These are phyloP conservation scores for Stenolophus ochropezus DNA, from an alignment of 2,888 invertebrate genomes.

Conservation along the genomic window DNA sequence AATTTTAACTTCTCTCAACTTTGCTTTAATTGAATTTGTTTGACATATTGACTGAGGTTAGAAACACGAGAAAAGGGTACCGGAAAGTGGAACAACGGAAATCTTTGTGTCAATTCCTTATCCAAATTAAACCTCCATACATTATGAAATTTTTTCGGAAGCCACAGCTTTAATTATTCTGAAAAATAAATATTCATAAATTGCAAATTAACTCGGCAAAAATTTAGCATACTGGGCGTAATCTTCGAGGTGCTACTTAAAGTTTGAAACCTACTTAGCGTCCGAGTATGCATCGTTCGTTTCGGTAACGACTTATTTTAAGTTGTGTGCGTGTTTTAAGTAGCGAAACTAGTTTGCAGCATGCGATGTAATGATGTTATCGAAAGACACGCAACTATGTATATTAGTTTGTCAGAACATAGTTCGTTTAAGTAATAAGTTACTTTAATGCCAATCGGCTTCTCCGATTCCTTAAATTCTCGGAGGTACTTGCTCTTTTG, in stretches of 20 bases:
- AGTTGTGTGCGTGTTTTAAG: slow-evolving; percentile 25
- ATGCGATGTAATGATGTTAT: slow-evolving; percentile 21
- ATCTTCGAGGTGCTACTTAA: background rate
- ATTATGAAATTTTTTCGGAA: too few species aligned
- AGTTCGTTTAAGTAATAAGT: slow-evolving; percentile 29
- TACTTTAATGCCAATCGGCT: slow-evolving; percentile 13
- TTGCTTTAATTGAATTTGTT: slow-evolving; percentile 44
- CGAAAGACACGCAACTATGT: slow-evolving; percentile 25
- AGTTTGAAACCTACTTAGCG: background rate
- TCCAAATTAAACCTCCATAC: too few species aligned
- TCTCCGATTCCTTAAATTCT: background rate
- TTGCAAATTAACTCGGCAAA: background rate
- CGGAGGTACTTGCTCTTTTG: background rate
- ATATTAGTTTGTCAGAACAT: slow-evolving; percentile 27
- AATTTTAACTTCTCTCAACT: slow-evolving; percentile 29
- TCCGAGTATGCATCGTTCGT: slow-evolving; percentile 1
- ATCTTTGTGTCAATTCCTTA: background rate
- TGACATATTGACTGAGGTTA: slow-evolving; percentile 38
- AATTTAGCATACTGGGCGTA: background rate
- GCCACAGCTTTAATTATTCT: background rate
- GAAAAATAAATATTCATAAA: background rate
- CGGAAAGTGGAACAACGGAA: background rate
- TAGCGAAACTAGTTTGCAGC: slow-evolving; percentile 16
- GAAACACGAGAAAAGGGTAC: background rate
- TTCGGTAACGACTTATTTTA: slow-evolving; percentile 35